Evolutionary conservation across 92 coral and sea anemone genomes (phyloP), one percentile per base, ranked within the genome.

Genomic region (Pocillopora meandrina): DNA sequence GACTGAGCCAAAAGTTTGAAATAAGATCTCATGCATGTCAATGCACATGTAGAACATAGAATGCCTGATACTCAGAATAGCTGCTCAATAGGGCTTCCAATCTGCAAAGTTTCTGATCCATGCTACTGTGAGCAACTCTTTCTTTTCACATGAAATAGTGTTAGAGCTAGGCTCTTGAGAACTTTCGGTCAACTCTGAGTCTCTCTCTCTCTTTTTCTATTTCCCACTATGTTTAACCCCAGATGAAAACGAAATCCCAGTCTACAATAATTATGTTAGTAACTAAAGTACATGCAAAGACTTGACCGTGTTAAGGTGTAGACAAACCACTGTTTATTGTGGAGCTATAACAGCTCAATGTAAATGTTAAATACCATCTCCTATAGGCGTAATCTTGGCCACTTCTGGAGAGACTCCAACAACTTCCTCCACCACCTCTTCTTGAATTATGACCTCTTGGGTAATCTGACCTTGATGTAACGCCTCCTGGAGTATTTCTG

Each of bases 361-460:
- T 59, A 19, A 69, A 69, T 20, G 42, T 81, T 81, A 81, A 8
- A 81, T 81, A 71, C 68, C 76, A 59, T 71, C 85, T 58, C 69
- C 85, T 70, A 81, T 81, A 34, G 77, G 77, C 6, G 85, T 81
- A 12, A 81, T 81, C 85, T 81, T 81, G 26, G 85, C 85, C 20
- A 81, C 85, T 10, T 81, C 85, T 6, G 85, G 59, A 58, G 62
- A 5, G 18, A 71, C 85, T n/a, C 62, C 85, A 33, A 71, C 85
- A 58, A 81, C 85, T 71, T 81, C 85, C 69, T 81, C 85, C 35
- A 81, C 85, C 9, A 81, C 77, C 33, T 81, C 85, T 16, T 81
- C 85, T 57, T 74, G 60, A 11, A 81, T 70, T 9, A 81, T 65
- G 2, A 81, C 85, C 49, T 35, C 77, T 58, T 77, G 85, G 10